Percentiles rank a stretch among this genome's conserved stretches.
These are phyloP conservation scores for Pogona vitticeps DNA, from an alignment of 2,113 vertebrate genomes.

Conservation along the genomic window DNA sequence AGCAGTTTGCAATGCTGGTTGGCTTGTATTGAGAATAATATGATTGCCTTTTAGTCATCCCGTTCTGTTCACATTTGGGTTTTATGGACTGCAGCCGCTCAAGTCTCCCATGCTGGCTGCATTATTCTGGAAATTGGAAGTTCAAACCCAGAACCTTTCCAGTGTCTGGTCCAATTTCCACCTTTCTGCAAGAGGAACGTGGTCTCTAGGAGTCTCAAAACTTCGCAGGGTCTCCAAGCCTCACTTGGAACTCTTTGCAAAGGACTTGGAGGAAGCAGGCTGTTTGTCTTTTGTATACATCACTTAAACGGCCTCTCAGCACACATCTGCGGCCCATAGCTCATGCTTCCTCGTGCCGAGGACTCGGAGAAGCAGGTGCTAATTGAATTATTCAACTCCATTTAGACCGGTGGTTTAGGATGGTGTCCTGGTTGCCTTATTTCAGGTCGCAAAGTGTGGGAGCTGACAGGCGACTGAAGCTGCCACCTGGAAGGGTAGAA, in stretches of 20 bases:
- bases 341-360: neutral
- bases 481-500: neutral
- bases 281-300: neutral
- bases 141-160: no score
- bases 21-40: neutral
- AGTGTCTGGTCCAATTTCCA: neutral
- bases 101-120: no score
- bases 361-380: neutral
- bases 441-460: neutral
- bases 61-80: no score
- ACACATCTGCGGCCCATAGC: neutral
- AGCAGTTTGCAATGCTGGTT: neutral
- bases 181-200: no score
- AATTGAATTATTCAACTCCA: neutral
- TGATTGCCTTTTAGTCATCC: neutral
- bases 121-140: no score
- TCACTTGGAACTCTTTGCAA: neutral
- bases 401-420: neutral
- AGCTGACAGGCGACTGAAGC: neutral
- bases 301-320: neutral
- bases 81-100: no score
- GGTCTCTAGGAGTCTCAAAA: neutral
- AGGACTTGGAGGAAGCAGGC: neutral
- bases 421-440: fast-evolving
- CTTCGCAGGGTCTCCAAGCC: neutral